These are phyloP conservation scores for Eumaeus atala DNA, from an alignment of 1,140 invertebrate species.

Conservation along the genomic window DNA sequence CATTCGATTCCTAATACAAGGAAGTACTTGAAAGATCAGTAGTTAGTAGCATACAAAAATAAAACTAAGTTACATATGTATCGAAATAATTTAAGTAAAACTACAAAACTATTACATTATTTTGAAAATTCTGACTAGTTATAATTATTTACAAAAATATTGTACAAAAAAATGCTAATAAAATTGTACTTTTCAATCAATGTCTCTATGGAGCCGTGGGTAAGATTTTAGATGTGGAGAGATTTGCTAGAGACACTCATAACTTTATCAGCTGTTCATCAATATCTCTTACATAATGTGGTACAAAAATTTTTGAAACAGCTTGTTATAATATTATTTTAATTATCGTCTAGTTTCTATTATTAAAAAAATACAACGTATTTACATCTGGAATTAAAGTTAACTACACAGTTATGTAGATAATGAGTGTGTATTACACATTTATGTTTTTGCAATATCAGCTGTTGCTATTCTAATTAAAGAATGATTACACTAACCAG, in stretches of 20 bases:
- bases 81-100: constrained; percentile 9
- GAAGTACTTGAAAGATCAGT: constrained; percentile 12
- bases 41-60: constrained; percentile 50
- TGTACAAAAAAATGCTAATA: not conserved
- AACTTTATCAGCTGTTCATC: too few species aligned
- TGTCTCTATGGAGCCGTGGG: not conserved
- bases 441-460: not conserved
- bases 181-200: not conserved
- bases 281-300: not conserved
- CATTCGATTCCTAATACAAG: not conserved
- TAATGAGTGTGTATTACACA: not conserved
- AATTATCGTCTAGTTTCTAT: not conserved
- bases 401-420: not conserved
- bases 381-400: not conserved
- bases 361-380: not conserved
- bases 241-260: too few species aligned
- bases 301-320: not conserved
- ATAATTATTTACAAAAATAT: constrained; percentile 14
- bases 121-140: constrained; percentile 7
- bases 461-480: constrained; percentile 5
- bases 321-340: not conserved
- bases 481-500: constrained; percentile 39
- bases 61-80: constrained; percentile 23
- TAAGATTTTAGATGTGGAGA: too few species aligned
- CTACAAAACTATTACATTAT: constrained; percentile 16